Evolutionary conservation across 2,113 vertebrate genomes (phyloP).

Genomic region (Excalfactoria chinensis): DNA sequence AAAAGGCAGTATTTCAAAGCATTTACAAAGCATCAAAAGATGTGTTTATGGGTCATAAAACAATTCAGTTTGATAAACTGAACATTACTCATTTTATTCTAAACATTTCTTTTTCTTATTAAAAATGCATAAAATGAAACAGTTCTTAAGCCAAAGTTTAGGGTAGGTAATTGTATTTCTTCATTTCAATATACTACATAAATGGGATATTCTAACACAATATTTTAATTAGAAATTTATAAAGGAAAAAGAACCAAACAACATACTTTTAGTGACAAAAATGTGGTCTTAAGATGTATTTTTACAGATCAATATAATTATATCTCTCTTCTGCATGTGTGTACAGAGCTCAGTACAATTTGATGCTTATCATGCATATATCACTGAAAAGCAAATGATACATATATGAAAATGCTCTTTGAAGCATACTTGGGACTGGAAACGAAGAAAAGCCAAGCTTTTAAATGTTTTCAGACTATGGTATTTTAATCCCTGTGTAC

Average conservation of each 20-base stretch:
- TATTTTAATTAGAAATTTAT: neutral
- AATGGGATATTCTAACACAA: neutral
- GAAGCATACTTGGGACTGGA: neutral
- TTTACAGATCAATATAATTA: neutral
- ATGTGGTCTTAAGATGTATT: neutral
- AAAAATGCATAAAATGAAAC: neutral
- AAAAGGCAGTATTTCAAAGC: neutral
- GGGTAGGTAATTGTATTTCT: neutral
- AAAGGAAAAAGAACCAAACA: neutral
- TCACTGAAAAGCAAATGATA: neutral
- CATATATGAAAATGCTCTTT: neutral
- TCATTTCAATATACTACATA: neutral
- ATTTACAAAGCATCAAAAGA: neutral
- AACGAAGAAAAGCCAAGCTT: neutral
- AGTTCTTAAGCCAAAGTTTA: neutral
- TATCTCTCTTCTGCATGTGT: neutral
- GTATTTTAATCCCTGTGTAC: neutral
- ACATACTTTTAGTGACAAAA: neutral
- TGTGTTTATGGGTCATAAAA: neutral
- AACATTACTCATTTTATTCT: neutral
- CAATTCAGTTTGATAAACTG: neutral
- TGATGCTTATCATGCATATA: neutral
- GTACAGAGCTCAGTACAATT: neutral
- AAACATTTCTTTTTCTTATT: neutral
- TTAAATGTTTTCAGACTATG: neutral